Evolutionary conservation across 2,113 vertebrate species (phyloP).

Genomic region (Loxodonta africana): DNA sequence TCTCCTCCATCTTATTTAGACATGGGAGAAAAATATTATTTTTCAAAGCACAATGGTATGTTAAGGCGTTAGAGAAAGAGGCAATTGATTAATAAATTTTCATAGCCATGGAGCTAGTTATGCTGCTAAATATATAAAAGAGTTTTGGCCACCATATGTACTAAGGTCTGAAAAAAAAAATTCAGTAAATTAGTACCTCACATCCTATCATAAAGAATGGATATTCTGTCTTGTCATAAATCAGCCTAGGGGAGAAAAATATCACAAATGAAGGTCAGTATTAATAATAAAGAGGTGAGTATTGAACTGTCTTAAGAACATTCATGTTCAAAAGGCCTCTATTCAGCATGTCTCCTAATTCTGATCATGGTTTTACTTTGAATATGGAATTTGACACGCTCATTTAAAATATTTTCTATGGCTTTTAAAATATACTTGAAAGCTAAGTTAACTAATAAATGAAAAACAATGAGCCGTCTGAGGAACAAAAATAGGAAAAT

Average conservation of each 20-base stretch:
- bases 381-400: neutral
- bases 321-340: neutral
- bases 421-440: neutral
- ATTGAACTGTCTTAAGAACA: neutral
- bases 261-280: neutral
- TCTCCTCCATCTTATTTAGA: neutral
- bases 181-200: neutral
- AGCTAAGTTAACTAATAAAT: conserved; percentile 5
- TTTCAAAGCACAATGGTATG: neutral
- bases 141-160: neutral
- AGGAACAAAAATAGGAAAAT: conserved; percentile 3
- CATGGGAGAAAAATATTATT: neutral
- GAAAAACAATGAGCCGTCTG: neutral
- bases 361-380: neutral
- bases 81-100: conserved; percentile 12
- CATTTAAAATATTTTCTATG: neutral
- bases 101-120: neutral
- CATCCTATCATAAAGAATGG: neutral
- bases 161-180: neutral
- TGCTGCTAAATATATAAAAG: conserved; percentile 15
- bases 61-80: neutral
- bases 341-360: neutral
- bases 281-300: neutral
- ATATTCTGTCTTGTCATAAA: neutral
- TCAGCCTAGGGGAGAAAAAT: neutral